Base-by-base conservation (phyloP, 2,888 invertebrate species). In the Leptopilina syphax region DNA sequence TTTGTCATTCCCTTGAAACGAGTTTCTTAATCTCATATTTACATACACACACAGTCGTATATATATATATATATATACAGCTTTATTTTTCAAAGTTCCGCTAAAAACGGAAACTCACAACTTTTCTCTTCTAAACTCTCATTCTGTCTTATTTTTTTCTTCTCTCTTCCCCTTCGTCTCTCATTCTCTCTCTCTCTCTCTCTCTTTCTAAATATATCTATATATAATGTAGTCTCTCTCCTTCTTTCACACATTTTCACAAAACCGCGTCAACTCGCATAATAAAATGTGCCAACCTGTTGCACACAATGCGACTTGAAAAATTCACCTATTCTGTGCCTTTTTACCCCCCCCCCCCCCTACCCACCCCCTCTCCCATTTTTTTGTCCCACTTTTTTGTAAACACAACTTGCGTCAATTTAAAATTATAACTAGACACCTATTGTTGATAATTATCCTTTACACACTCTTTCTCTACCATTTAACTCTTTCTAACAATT, bases 241-340 rank as follows among this genome's bases (percentile, higher is more conserved):
- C 50, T 50, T 50, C 50, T 12, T 50, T 50, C 50, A 50, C 50
- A 50, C 50, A 24, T 44, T 68, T 68, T 68, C 68, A 18, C 47
- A 68, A 68, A 68, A 50, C 10, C 50, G 68, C 24, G 68, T 6
- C 68, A 68, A 50, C 68, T 68, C 50, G 24, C 47, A 50, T 24
- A 68, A 68, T 68, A 68, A 68, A 68, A 68, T 68, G 50, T 50
- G 50, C 68, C 68, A 68, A 68, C 68, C 68, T 68, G 68, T 68
- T 68, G 68, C 68, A 68, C 68, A 68, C 68, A 68, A 50, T 50
- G 18, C 66, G 66, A 24, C 68, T 47, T 68, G 68, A 68, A 68
- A 68, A 68, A 68, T 68, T 68, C 44, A 68, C 68, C 24, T 24
- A 68, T 68, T 24, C 24, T 68, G 18, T 68, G 47, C 12, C 12